A percentile compares a stretch with the other conserved stretches of the same genome.
Evolutionary conservation across 2,797 vertebrate genomes (phyloP).

Genomic region (Microctenopoma steveboyesi): DNA sequence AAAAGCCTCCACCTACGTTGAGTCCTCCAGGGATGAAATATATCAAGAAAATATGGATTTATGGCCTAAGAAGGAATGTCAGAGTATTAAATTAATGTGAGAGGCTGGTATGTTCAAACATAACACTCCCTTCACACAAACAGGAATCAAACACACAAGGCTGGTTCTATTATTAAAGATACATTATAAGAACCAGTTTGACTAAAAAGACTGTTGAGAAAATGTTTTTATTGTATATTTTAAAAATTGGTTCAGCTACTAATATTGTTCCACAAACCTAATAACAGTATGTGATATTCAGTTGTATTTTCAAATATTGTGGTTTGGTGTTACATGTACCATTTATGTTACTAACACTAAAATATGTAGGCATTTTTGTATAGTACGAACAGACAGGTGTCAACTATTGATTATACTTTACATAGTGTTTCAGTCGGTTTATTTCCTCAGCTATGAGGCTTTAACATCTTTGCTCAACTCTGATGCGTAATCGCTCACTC

Average conservation of each 20-base stretch:
- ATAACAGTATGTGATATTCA: background rate
- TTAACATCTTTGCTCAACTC: background rate
- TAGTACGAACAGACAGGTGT: too few species aligned
- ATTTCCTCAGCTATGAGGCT: too few species aligned
- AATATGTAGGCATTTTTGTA: too few species aligned
- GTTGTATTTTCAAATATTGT: background rate
- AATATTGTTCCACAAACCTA: background rate
- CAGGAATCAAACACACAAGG: conserved; percentile 32
- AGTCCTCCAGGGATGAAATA: conserved; percentile 13
- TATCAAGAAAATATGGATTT: conserved; percentile 31
- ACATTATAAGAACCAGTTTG: background rate
- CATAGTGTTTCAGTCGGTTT: background rate
- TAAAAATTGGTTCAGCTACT: background rate
- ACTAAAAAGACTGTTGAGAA: background rate
- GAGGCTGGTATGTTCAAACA: conserved; percentile 43
- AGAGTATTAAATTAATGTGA: conserved; percentile 34
- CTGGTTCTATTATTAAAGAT: background rate
- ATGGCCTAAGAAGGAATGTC: conserved; percentile 13
- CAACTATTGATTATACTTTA: too few species aligned
- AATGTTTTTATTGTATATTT: too few species aligned
- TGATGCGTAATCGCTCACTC: background rate
- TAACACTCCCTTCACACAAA: conserved; percentile 36
- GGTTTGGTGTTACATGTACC: too few species aligned
- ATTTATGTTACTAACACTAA: too few species aligned
- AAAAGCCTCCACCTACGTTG: conserved; percentile 22